Evolutionary conservation across 2,113 vertebrate genomes (phyloP), one percentile per base, ranked within the genome.

Genomic region (Callospermophilus lateralis): DNA sequence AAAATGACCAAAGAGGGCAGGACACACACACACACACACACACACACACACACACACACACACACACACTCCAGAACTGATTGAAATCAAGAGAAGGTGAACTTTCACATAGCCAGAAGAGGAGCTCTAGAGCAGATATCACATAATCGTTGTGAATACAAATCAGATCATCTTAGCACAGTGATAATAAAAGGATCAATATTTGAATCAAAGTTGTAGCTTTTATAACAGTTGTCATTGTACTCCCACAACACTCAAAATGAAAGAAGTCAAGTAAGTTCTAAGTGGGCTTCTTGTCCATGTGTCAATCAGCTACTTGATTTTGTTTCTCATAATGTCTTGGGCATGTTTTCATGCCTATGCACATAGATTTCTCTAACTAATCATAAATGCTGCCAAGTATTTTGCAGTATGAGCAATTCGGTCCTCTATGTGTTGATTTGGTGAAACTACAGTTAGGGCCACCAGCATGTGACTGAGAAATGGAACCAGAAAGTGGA

Each of bases 371-470:
- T 6, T 9, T 8, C 42, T 37, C 30, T 13, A 42, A 28, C 17
- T 87, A 67, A 20, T 0, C 15, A 11, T 30, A 32, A 53, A 55
- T 1, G 12, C 8, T 30, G 3, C 0, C 53, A 7, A 65, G 16
- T 9, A 8, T 8, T 12, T 37, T 32, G 12, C 0, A 30, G 12
- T 3, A 0, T 61, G 16, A 72, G 3, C 39, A 45, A 39, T 63
- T n/a, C 4, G 39, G 32, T 5, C 83, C 37, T 15, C 3, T 5
- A 12, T 0, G 5, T 37, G 32, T 24, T 12, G 16, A 72, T n/a
- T 22, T 34, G 6, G 37, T 48, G 79, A 89, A 24, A 30, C 61
- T 68, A 4, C n/a, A 74, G 34, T 17, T n/a, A 45, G 30, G 7
- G 65, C 28, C 8, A 11, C 22, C 19, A 48, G 80, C 6, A 45